Percentiles rank a stretch among this genome's conserved stretches.
phyloP scores from a whole-genome alignment of 2,888 invertebrate genomes.

The Scrobipalpa costella region DNA sequence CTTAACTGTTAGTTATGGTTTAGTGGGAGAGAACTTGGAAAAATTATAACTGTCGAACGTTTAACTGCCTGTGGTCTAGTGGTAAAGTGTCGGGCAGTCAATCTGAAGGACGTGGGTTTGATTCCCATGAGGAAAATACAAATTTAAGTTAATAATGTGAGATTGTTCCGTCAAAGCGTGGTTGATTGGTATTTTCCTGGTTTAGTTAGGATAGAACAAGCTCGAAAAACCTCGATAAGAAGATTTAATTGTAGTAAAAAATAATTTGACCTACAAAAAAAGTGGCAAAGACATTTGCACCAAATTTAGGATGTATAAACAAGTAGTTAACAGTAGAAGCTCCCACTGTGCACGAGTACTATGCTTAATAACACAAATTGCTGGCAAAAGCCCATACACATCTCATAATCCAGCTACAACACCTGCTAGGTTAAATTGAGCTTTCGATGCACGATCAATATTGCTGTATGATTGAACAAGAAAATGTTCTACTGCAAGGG shows the following conservation, averaged over 20 bases:
- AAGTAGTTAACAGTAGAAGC: neutral
- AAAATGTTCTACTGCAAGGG: too few relatives aligned
- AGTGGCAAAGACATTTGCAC: too few relatives aligned
- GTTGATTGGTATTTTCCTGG: too few relatives aligned
- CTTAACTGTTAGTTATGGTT: slow-evolving; percentile 35
- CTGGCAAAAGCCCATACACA: neutral
- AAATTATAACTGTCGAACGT: slow-evolving; percentile 8
- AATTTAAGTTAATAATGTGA: too few relatives aligned
- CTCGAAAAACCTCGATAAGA: too few relatives aligned
- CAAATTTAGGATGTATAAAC: neutral
- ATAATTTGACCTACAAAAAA: too few relatives aligned
- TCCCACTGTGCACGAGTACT: neutral
- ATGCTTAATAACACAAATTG: neutral
- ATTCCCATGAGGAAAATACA: too few relatives aligned
- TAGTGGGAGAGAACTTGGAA: slow-evolving; percentile 19
- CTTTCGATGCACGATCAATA: neutral
- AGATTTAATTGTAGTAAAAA: too few relatives aligned
- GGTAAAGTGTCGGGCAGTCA: neutral
- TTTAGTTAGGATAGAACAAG: too few relatives aligned
- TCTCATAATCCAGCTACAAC: slow-evolving; percentile 12
- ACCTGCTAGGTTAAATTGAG: neutral
- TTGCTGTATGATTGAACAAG: too few relatives aligned
- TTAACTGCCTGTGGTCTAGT: neutral
- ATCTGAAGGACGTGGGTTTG: neutral
- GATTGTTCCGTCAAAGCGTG: too few relatives aligned